Percentiles rank a stretch among this genome's conserved stretches.
phyloP scores from a whole-genome alignment of 2,113 vertebrate species.

The Centropus unirufus region DNA sequence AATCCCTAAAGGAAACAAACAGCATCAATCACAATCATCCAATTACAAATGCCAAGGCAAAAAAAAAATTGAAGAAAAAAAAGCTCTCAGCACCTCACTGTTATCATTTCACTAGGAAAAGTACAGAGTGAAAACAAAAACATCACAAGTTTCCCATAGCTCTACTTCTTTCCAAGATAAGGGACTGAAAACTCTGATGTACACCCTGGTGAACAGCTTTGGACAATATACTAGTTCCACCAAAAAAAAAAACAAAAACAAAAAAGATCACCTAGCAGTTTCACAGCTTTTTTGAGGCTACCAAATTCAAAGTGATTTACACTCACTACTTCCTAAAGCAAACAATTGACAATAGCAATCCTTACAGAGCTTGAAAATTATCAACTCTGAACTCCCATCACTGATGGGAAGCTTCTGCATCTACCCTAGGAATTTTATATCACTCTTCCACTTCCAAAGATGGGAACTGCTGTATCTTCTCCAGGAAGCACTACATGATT shows the following conservation, averaged over 20 bases:
- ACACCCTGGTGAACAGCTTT: background rate
- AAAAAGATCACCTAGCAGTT: background rate
- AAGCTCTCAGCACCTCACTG: background rate
- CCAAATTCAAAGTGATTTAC: background rate
- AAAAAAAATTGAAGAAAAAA: background rate
- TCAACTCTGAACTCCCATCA: background rate
- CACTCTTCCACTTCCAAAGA: background rate
- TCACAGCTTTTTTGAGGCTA: background rate
- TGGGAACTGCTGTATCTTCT: background rate
- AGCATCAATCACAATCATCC: background rate
- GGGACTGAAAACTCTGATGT: background rate
- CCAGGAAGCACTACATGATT: background rate
- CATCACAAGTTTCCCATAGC: background rate
- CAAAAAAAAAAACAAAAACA: background rate
- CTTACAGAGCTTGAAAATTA: background rate
- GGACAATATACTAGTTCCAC: background rate
- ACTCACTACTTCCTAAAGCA: background rate
- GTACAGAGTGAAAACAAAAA: background rate
- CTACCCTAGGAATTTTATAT: background rate
- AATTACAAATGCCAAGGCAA: background rate
- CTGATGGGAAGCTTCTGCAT: background rate
- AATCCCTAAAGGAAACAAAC: conserved; percentile 30
- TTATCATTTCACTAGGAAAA: background rate
- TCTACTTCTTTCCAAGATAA: background rate
- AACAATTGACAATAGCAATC: background rate